A percentile compares a stretch with the other conserved stretches of the same genome.
Conservation (phyloP, 2,797 vertebrate species). For the Semaprochilodus insignis region DNA sequence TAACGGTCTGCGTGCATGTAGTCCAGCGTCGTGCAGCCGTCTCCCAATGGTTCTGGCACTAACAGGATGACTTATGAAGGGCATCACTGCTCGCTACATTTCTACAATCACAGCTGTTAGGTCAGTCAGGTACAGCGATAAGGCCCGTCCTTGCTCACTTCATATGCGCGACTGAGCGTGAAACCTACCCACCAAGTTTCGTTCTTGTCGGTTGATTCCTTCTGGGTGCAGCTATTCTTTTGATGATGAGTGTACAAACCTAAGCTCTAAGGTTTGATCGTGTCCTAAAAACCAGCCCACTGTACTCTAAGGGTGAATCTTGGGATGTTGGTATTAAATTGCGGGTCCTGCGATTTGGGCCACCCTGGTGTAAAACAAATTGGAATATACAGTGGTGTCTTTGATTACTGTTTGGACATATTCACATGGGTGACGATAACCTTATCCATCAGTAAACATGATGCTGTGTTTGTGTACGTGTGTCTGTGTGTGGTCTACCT, state of each 20-base stretch:
- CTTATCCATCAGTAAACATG: constrained; percentile 31
- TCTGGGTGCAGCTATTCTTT: not conserved
- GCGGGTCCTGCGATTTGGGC: constrained; percentile 9
- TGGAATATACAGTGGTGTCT: constrained; percentile 7
- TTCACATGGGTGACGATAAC: not conserved
- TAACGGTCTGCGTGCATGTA: too few species aligned
- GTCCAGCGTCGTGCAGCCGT: too few species aligned
- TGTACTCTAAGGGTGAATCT: constrained; percentile 19
- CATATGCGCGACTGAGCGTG: too few species aligned
- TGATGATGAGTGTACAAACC: not conserved
- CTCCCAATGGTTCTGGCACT: too few species aligned
- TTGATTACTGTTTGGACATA: not conserved
- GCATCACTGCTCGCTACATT: too few species aligned
- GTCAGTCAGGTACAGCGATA: too few species aligned
- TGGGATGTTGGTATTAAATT: constrained; percentile 37
- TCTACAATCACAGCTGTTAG: too few species aligned
- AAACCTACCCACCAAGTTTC: too few species aligned
- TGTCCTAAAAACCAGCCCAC: not conserved
- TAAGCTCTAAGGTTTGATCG: not conserved
- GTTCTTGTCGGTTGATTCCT: too few species aligned
- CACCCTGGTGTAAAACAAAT: constrained; percentile 1
- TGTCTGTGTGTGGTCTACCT: constrained; percentile 19
- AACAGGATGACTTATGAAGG: too few species aligned
- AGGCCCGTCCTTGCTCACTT: too few species aligned
- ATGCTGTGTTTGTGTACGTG: constrained; percentile 55